Percentiles rank a stretch among this genome's conserved stretches.
phyloP scores from a whole-genome alignment of 2,797 vertebrate species.

The Pempheris klunzingeri region DNA sequence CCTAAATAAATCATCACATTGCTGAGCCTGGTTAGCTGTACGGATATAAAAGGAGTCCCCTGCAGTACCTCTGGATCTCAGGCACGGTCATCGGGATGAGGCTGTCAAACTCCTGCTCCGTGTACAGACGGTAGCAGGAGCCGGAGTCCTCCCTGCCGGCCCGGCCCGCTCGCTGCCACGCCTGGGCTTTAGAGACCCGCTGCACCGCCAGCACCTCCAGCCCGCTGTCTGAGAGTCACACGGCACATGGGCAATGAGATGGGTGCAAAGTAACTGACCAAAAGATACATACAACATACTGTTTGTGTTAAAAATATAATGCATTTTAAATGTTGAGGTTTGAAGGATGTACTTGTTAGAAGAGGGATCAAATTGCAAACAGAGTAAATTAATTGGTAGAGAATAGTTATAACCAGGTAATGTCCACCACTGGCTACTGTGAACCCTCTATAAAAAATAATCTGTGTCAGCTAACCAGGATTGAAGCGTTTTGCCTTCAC shows the following conservation, averaged over 20 bases:
- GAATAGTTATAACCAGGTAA: too few relatives aligned
- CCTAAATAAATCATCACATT: slow-evolving; percentile 27
- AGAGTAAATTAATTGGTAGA: neutral
- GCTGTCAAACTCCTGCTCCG: slow-evolving; percentile 93
- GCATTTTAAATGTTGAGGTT: neutral
- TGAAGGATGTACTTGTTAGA: neutral
- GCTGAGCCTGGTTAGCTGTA: neutral
- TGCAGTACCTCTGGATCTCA: slow-evolving; percentile 94
- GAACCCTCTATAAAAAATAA: neutral
- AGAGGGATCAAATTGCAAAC: neutral
- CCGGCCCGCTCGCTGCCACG: slow-evolving; percentile 95
- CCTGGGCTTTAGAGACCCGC: slow-evolving; percentile 96
- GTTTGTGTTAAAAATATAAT: neutral
- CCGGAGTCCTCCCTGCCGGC: slow-evolving; percentile 94
- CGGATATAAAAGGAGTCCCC: neutral
- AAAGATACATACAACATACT: neutral
- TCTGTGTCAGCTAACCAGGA: slow-evolving; percentile 87
- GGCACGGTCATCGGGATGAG: slow-evolving; percentile 93
- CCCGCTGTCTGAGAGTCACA: slow-evolving; percentile 87
- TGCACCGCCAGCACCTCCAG: slow-evolving; percentile 96
- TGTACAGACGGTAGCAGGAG: slow-evolving; percentile 95
- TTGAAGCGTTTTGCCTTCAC: slow-evolving; percentile 98
- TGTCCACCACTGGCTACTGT: neutral
- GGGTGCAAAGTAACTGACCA: neutral
- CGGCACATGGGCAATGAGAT: neutral